phyloP scores from a whole-genome alignment of 2,888 invertebrate species.

The Brachyopa scutellaris region DNA sequence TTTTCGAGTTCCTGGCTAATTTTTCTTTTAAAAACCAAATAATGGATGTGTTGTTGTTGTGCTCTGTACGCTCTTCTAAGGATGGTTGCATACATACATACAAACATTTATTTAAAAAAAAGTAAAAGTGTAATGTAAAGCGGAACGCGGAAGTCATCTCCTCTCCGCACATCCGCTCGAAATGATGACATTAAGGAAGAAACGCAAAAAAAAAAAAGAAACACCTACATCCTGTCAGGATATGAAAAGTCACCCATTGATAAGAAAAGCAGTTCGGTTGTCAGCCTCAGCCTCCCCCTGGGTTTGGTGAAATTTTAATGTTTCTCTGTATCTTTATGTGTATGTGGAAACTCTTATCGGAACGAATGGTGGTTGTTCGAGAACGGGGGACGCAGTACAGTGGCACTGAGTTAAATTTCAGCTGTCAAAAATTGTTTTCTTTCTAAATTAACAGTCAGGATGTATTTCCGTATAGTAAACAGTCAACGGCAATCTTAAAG shows the following conservation, averaged over 20 bases:
- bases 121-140: conserved; percentile 55
- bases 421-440: too few species aligned
- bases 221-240: conserved; percentile 50
- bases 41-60: conserved; percentile 17
- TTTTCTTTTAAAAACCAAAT: conserved; percentile 17
- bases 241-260: conserved; percentile 61
- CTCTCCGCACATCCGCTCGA: conserved; percentile 26
- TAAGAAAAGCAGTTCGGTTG: conserved; percentile 53
- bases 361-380: too few species aligned
- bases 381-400: too few species aligned
- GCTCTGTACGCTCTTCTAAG: neutral
- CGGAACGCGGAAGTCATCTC: conserved; percentile 51
- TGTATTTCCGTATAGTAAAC: too few species aligned
- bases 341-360: conserved; percentile 39
- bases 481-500: too few species aligned
- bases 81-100: neutral
- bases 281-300: neutral
- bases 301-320: conserved; percentile 55
- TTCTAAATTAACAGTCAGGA: too few species aligned
- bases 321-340: conserved; percentile 12
- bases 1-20: conserved; percentile 46
- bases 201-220: conserved; percentile 5
- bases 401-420: too few species aligned
- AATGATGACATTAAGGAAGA: conserved; percentile 48
- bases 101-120: neutral